These are phyloP conservation scores for Linyphia triangularis DNA, from an alignment of 2,888 invertebrate genomes.

Conservation along the genomic window DNA sequence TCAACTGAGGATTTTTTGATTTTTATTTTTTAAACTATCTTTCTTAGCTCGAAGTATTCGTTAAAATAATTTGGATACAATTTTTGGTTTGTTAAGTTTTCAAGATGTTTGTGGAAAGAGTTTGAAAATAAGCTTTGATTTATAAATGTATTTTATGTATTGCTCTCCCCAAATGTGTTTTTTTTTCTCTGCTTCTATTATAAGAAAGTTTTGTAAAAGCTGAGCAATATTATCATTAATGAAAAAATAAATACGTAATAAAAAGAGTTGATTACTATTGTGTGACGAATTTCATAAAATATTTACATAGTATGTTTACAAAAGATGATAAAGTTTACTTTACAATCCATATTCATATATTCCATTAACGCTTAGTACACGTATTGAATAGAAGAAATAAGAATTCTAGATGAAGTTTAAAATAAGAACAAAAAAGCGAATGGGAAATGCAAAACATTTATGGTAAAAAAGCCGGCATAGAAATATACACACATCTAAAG, in stretches of 20 bases:
- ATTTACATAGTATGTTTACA: not conserved
- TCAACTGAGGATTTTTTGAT: too few species aligned
- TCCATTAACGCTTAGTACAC: not conserved
- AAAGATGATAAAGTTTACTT: not conserved
- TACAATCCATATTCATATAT: not conserved
- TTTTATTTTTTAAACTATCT: too few species aligned
- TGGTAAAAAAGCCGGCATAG: not conserved
- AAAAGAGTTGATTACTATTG: not conserved
- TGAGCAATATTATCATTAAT: not conserved
- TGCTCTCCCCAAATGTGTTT: not conserved
- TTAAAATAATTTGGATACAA: not conserved
- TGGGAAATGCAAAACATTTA: not conserved
- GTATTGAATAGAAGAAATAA: too few species aligned
- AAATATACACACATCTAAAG: not conserved
- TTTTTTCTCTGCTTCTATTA: not conserved
- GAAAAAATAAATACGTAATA: not conserved
- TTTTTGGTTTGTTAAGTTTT: not conserved
- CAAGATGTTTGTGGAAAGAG: not conserved
- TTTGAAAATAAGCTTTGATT: not conserved
- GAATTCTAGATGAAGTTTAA: too few species aligned
- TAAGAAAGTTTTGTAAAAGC: not conserved
- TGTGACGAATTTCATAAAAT: not conserved
- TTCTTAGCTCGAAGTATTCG: too few species aligned
- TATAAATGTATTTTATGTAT: not conserved
- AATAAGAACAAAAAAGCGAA: not conserved